Evolutionary conservation across 2,797 vertebrate genomes (phyloP).

Genomic region (Coracias cyanogaster): DNA sequence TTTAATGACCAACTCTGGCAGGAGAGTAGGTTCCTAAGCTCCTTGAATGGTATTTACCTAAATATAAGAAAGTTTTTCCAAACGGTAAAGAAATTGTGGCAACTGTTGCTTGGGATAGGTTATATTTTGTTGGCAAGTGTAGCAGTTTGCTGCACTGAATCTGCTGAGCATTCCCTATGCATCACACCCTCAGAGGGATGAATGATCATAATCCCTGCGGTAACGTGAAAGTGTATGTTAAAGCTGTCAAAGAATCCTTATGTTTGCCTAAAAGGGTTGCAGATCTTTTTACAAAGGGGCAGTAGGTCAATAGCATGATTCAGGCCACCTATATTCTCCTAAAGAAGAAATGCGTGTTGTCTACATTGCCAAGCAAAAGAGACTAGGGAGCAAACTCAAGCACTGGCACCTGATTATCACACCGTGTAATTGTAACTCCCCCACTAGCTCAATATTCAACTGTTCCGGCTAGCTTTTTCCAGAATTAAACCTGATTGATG

Average conservation of each 20-base stretch:
- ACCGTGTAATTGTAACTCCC: background rate
- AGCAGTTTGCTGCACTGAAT: background rate
- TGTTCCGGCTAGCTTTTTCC: background rate
- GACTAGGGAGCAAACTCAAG: background rate
- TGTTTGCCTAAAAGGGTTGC: background rate
- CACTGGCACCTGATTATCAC: background rate
- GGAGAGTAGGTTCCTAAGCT: background rate
- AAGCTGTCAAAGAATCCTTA: background rate
- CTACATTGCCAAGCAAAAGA: background rate
- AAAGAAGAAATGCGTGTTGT: background rate
- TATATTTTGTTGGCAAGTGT: background rate
- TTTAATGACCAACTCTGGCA: background rate
- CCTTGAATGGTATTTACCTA: background rate
- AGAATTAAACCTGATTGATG: background rate
- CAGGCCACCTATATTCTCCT: background rate
- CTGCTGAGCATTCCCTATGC: accelerated
- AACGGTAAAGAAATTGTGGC: background rate
- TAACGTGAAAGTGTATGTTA: background rate
- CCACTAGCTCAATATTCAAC: background rate
- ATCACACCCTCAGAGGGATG: background rate
- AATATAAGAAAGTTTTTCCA: background rate
- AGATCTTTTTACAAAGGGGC: background rate
- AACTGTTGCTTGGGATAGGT: background rate
- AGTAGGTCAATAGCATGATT: background rate
- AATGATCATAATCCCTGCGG: background rate